phyloP scores from a whole-genome alignment of 92 coral and sea anemone genomes.

The Meandrina meandrites region DNA sequence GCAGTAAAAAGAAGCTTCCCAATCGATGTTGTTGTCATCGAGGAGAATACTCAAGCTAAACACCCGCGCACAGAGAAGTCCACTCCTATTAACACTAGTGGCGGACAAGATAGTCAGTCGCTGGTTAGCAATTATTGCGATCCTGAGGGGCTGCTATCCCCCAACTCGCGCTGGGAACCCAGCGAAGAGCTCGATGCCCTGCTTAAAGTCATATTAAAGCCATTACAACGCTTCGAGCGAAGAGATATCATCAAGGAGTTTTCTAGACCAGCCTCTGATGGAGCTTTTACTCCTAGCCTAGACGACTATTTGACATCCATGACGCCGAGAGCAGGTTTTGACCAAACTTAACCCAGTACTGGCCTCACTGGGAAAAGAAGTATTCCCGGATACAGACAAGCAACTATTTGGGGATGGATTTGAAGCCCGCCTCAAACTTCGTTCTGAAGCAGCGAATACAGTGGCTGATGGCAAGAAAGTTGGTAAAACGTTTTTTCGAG shows the following conservation, averaged over 20 bases:
- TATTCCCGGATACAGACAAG: too few species aligned
- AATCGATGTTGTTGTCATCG: too few species aligned
- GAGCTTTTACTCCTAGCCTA: conserved; percentile 48
- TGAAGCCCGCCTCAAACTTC: conserved; percentile 31
- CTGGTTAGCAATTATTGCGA: conserved; percentile 14
- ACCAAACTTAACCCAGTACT: too few species aligned
- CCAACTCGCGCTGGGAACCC: conserved; percentile 61
- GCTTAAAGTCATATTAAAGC: conserved; percentile 37
- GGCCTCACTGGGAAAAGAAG: too few species aligned
- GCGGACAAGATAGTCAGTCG: neutral
- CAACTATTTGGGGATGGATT: conserved; percentile 58
- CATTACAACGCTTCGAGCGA: conserved; percentile 56
- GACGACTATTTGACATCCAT: conserved; percentile 51
- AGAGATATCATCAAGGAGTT: conserved; percentile 49
- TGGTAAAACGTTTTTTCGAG: conserved; percentile 41
- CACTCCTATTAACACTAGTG: neutral
- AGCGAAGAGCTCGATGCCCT: conserved; percentile 47
- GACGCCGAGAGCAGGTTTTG: conserved; percentile 15
- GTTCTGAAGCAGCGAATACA: conserved; percentile 44
- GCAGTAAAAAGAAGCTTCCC: conserved; percentile 13
- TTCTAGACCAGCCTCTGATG: conserved; percentile 47
- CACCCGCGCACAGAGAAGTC: conserved; percentile 11
- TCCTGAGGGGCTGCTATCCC: conserved; percentile 35
- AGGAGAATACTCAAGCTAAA: conserved; percentile 30
- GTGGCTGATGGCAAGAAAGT: conserved; percentile 18